Conservation (phyloP, 2,888 invertebrate genomes). For the Apantesis nais region DNA sequence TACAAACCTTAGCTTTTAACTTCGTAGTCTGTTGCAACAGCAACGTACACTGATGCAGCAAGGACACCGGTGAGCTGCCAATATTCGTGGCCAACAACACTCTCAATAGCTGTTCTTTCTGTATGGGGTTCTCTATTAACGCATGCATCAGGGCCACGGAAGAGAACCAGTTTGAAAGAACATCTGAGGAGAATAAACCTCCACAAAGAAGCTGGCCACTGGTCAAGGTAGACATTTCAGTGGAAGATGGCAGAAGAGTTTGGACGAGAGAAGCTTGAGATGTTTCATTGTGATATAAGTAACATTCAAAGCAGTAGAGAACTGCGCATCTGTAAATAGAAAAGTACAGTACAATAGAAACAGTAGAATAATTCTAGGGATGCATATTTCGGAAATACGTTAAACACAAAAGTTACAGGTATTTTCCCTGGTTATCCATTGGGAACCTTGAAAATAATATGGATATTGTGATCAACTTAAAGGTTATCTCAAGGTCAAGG, state of each 20-base stretch:
- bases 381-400: no score
- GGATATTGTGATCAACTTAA: no score
- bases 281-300: slow-evolving; percentile 95
- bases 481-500: no score
- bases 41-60: slow-evolving; percentile 95
- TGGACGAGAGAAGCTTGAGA: slow-evolving; percentile 95
- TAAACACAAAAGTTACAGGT: no score
- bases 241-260: slow-evolving; percentile 95
- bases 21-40: slow-evolving; percentile 93
- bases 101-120: slow-evolving; percentile 95
- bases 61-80: slow-evolving; percentile 93
- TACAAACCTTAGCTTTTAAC: slow-evolving; percentile 89
- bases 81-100: slow-evolving; percentile 95
- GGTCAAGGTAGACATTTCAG: slow-evolving; percentile 89
- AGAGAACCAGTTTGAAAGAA: slow-evolving; percentile 98
- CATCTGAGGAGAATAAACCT: slow-evolving; percentile 95
- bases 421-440: no score
- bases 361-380: no score
- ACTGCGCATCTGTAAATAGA: slow-evolving; percentile 92
- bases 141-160: slow-evolving; percentile 96
- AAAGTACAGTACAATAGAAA: no score
- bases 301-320: slow-evolving; percentile 98
- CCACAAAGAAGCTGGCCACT: slow-evolving; percentile 96
- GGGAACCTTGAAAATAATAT: no score
- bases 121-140: slow-evolving; percentile 92